Evolutionary conservation across 1,140 invertebrate genomes (phyloP), one percentile per base, ranked within the genome.

Genomic region (Liolophura sinensis): DNA sequence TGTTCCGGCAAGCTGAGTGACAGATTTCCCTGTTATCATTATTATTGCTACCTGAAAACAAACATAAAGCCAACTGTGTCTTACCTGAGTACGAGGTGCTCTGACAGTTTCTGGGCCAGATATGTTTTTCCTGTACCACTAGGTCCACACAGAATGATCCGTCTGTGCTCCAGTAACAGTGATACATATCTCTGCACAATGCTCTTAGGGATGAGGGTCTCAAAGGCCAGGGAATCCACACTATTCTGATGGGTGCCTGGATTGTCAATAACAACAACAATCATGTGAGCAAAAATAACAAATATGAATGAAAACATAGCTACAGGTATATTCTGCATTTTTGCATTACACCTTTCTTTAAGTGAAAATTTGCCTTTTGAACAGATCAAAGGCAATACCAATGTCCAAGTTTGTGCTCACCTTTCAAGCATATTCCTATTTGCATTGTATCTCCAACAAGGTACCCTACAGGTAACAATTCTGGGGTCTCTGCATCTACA

Each of bases 41-140:
- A 40, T 40, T 40, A 40, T 40, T 40, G 9, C 31, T n/a, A 40
- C 3, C 9, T 40, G 9, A 40, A 40, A 3, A 5, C 31, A 40
- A 40, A 40, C 3, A 5, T 40, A 40, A 40, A 40, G 31, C 31
- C 3, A 9, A 40, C 9, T 40, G 31, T 9, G 16, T 66, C 65
- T 60, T 70, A 82, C 79, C 81, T 83, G 15, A 79, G 68, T 16
- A 85, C 81, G 24, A 97, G 89, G 79, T 94, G 95, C 81, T 96
- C 93, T 0, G 96, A 96, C 20, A 99, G 84, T 82, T 96, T 94
- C n/a, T 93, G 92, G 4, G 96, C 96, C 51, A 98, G 85, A 79
- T 97, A 97, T 6, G 95, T 96, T 83, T 99, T 99, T 9, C 97
- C 97, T 0, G 96, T 98, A 46, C 96, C 97, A 78, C 93, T 96